These are phyloP conservation scores for Callitettix versicolor DNA, from an alignment of 1,140 invertebrate genomes.

Conservation along the genomic window DNA sequence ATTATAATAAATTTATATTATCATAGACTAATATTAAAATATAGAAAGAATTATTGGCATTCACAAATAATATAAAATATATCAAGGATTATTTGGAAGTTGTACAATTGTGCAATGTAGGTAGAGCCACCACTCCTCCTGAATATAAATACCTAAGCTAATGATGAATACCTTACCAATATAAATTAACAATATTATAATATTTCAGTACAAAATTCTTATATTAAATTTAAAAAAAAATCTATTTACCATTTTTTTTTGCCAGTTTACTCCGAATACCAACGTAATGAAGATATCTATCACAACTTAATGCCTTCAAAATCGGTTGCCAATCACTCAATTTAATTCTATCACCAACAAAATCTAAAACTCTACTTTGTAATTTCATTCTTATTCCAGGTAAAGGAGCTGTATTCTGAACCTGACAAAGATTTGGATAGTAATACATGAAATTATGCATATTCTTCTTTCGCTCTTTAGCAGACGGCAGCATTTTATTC, in stretches of 20 bases:
- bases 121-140: no score
- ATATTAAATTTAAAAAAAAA: no score
- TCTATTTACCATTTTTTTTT: constrained; percentile 25
- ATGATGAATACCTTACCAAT: no score
- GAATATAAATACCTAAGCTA: no score
- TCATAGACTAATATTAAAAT: no score
- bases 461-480: constrained; percentile 2
- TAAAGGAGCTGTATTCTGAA: not conserved
- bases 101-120: no score
- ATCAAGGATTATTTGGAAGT: no score
- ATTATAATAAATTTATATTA: no score
- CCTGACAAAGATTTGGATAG: not conserved
- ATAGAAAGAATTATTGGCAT: no score
- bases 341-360: constrained; percentile 46
- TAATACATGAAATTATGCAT: not conserved
- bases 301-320: constrained; percentile 49
- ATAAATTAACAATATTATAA: no score
- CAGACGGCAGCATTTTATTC: not conserved
- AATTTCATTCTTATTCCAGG: constrained; percentile 10
- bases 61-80: no score
- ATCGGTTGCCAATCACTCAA: constrained; percentile 57
- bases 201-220: no score
- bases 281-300: constrained; percentile 46
- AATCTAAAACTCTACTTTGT: constrained; percentile 8
- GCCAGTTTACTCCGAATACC: constrained; percentile 38